Evolutionary conservation across 1,140 invertebrate genomes (phyloP).

Genomic region (Hetaerina americana): DNA sequence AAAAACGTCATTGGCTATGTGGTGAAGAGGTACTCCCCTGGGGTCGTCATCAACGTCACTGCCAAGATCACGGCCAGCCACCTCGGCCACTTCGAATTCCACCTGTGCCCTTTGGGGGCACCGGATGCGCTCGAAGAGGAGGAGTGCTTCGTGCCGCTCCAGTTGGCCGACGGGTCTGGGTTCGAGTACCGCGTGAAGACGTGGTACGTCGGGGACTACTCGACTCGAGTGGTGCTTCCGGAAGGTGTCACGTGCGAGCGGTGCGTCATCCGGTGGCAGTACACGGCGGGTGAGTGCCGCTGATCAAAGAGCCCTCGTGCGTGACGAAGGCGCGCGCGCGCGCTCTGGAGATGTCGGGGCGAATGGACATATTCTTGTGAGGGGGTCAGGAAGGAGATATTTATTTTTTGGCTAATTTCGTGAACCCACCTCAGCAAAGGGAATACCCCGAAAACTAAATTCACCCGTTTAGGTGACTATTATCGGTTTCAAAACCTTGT

Average conservation of each 20-base stretch:
- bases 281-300: constrained; percentile 35
- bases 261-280: constrained; percentile 56
- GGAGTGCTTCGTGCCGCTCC: constrained; percentile 2
- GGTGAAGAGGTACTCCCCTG: constrained; percentile 24
- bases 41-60: constrained; percentile 25
- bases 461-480: too few relatives aligned
- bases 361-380: too few relatives aligned
- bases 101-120: constrained; percentile 31
- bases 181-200: constrained; percentile 18
- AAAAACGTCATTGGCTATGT: constrained; percentile 33
- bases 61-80: constrained; percentile 40
- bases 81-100: constrained; percentile 38
- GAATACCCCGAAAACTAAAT: too few relatives aligned
- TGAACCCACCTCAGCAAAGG: too few relatives aligned
- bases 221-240: constrained; percentile 34
- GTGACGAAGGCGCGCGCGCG: too few relatives aligned
- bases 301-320: too few relatives aligned
- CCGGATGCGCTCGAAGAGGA: constrained; percentile 1
- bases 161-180: constrained; percentile 8
- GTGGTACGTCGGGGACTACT: constrained; percentile 21
- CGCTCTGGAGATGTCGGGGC: too few relatives aligned
- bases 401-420: too few relatives aligned
- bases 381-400: too few relatives aligned
- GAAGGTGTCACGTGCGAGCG: constrained; percentile 40
- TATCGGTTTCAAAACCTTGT: too few relatives aligned